Base-by-base conservation (phyloP, 2,888 invertebrate genomes). In the Elegia similella region DNA sequence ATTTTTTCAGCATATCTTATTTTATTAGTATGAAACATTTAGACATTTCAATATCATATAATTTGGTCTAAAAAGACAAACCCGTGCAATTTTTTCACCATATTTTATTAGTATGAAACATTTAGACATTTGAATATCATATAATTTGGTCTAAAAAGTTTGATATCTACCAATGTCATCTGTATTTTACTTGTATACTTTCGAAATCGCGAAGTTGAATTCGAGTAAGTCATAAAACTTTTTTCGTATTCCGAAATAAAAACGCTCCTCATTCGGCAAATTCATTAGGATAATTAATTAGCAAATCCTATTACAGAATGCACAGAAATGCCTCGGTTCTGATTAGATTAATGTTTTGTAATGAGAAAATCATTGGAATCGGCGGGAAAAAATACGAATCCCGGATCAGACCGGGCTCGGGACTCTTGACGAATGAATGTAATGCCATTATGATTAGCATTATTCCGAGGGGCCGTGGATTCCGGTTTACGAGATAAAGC, bases 391-490 rank as follows among this genome's bases (percentile, higher is more conserved):
- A 79, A 76, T 67, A 80, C 78, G 82, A 82, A 79, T 76, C 73
- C 76, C 69, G 68, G 68, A 64, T 71, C 76, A 76, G 80, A 81
- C 81, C 23, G 23, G 23, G 5, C 23, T 23, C 68, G 72, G 71
- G 80, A 88, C 86, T 86, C 89, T 89, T 84, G 82, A 89, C 77
- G 86, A 88, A 88, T 88, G 86, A 88, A 88, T 86, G 88, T 90
- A 90, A 88, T 90, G 83, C 85, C 80, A 88, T 90, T 90, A 89
- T 84, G 88, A 91, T 91, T 90, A 90, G 89, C 88, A 88, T 89
- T 88, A 89, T 88, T 87, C 80, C 73, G 78, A 76, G 88, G 88
- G 86, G 82, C 83, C 77, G 78, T 72, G 73, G 81, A 89, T 88
- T 87, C 89, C 87, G 86, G 90, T 91, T 89, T 90, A 78, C 79